These are phyloP conservation scores for Metacarcinus magister DNA, from an alignment of 2,888 invertebrate species.

Conservation along the genomic window DNA sequence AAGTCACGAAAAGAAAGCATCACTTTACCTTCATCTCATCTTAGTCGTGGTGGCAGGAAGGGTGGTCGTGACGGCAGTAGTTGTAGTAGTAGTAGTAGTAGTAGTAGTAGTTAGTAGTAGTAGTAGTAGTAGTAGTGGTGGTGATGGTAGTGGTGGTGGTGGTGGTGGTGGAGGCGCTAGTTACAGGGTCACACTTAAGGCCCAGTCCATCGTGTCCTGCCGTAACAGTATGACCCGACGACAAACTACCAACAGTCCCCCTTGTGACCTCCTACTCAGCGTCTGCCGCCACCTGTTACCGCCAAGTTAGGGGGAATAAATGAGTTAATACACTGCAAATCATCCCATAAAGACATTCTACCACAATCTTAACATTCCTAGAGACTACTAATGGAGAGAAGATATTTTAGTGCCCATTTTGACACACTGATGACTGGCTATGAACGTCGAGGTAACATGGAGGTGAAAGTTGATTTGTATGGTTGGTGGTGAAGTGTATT, in stretches of 20 bases:
- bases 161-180: background rate
- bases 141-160: conserved; percentile 20
- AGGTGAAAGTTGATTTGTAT: background rate
- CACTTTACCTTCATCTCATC: background rate
- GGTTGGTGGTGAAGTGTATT: background rate
- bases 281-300: background rate
- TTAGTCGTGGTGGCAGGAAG: background rate
- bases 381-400: background rate
- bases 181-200: background rate
- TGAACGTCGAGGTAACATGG: background rate
- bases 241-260: background rate
- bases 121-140: background rate
- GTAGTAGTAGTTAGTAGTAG: background rate
- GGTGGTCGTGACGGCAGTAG: background rate
- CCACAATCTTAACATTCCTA: background rate
- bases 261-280: background rate
- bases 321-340: background rate
- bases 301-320: background rate
- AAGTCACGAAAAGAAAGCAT: background rate
- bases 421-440: background rate
- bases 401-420: background rate
- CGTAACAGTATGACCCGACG: background rate
- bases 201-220: background rate
- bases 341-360: background rate
- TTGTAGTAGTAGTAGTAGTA: background rate